phyloP scores from a whole-genome alignment of 2,797 vertebrate species.

The Apodemus agrarius region DNA sequence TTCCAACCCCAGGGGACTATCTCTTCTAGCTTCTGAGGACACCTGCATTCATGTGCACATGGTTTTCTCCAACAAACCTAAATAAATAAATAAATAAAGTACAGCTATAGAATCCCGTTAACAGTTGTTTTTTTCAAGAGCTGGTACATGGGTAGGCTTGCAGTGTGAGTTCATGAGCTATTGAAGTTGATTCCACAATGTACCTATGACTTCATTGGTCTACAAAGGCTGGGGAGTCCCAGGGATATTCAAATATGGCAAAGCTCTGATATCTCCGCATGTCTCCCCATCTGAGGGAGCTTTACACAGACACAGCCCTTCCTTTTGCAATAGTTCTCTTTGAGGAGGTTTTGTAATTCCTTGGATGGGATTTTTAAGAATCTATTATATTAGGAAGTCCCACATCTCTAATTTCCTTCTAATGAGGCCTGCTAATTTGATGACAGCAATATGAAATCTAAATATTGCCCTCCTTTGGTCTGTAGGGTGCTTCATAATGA shows the following conservation, averaged over 20 bases:
- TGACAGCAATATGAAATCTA: constrained; percentile 70
- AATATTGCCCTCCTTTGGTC: constrained; percentile 61
- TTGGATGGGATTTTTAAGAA: constrained; percentile 62
- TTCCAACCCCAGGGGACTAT: background rate
- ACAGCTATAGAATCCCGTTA: background rate
- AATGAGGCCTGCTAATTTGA: constrained; percentile 72
- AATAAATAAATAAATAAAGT: background rate
- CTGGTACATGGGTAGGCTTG: background rate
- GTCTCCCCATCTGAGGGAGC: background rate
- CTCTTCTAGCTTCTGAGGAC: background rate
- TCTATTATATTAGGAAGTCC: constrained; percentile 70
- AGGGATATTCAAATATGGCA: background rate
- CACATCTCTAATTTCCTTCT: constrained; percentile 77
- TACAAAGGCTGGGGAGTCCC: background rate
- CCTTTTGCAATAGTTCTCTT: constrained; percentile 7
- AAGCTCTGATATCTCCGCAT: background rate
- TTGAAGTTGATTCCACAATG: background rate
- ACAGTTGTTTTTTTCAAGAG: background rate
- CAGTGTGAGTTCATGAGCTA: background rate
- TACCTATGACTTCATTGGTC: background rate
- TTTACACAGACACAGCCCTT: background rate
- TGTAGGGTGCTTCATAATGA: constrained; percentile 60
- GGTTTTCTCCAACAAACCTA: background rate
- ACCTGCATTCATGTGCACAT: background rate
- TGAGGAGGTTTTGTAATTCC: constrained; percentile 54